Evolutionary conservation across 2,888 invertebrate species (phyloP), one percentile per base, ranked within the genome.

Genomic region (Lasioglossum marginatum): DNA sequence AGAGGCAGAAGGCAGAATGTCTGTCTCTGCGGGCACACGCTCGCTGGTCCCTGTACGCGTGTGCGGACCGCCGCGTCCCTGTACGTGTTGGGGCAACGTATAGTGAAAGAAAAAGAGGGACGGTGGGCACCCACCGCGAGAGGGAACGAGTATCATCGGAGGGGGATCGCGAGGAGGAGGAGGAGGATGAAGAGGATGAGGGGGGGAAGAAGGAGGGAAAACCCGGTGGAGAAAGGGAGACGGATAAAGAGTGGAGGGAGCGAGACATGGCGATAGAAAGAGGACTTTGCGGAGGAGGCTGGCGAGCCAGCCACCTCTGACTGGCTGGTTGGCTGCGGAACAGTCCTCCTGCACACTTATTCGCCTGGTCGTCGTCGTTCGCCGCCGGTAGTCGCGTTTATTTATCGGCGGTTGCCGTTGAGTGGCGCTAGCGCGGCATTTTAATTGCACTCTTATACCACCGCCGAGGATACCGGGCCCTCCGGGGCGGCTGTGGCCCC

Each of bases 391-490:
- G 92, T 92, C 92, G 93, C 92, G 92, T 93, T 95, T 95, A 95
- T 95, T 95, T 95, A 95, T 95, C 94, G 94, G 93, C 93, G 93
- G 94, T 94, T 94, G 94, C 92, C 92, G 93, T 92, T 94, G 95
- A 95, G 94, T 95, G 95, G 95, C 95, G 95, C 94, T 95, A 95
- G 94, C 93, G 92, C 94, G 95, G 94, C 94, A 95, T 95, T 95
- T 95, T 94, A 95, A 95, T 95, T 95, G 95, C 94, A 92, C 94
- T 92, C 94, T 93, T 94, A 94, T 93, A 94, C 93, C 93, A 92
- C 92, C 92, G 90, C 91, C 91, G 89, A 88, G 82, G 82, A 76
- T 78, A 73, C 79, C 78, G 82, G 73, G 57, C 77, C 86, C 76
- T 79, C 77, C 79, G 72, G 79, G 60, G 73, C 52, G 75, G 82